Percentiles rank a stretch among this genome's conserved stretches.
These are phyloP conservation scores for Caenorhabditis angaria DNA, from an alignment of 2,888 invertebrate genomes.

Conservation along the genomic window DNA sequence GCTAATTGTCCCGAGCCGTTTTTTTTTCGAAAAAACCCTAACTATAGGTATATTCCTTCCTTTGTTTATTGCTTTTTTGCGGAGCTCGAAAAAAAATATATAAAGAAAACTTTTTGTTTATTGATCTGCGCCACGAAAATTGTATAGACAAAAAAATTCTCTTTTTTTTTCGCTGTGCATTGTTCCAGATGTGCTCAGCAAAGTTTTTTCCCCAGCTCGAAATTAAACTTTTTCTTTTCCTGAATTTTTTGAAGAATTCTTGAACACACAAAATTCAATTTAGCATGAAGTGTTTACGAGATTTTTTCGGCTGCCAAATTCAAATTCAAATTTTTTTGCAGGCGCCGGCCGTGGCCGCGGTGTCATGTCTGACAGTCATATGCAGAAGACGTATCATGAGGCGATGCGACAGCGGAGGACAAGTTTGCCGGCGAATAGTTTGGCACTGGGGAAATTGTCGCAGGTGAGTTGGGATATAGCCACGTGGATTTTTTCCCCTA, in stretches of 20 bases:
- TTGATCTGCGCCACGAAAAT: neutral
- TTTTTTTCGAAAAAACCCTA: conserved; percentile 4
- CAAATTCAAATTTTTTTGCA: too few relatives aligned
- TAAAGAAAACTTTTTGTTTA: neutral
- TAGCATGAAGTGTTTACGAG: too few relatives aligned
- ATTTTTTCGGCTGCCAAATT: too few relatives aligned
- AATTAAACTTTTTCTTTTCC: neutral
- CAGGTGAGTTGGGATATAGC: neutral
- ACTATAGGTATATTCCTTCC: neutral
- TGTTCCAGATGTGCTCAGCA: neutral
- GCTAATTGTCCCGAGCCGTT: too few relatives aligned
- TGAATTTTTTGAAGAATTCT: neutral
- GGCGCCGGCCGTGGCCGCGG: conserved; percentile 17
- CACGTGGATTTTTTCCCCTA: neutral
- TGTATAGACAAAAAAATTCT: neutral
- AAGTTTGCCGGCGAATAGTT: conserved; percentile 53
- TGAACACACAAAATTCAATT: too few relatives aligned
- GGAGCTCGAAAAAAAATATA: neutral
- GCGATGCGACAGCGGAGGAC: conserved; percentile 57
- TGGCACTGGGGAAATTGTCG: conserved; percentile 29
- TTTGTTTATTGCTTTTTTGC: conserved; percentile 10
- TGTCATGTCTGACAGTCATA: conserved; percentile 50
- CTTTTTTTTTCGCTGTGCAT: neutral
- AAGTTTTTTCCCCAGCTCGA: neutral
- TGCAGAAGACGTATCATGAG: conserved; percentile 55